These are phyloP conservation scores for Ophioderma brevispina DNA, from an alignment of 35 echinoderm and acorn worm genomes.

Conservation along the genomic window DNA sequence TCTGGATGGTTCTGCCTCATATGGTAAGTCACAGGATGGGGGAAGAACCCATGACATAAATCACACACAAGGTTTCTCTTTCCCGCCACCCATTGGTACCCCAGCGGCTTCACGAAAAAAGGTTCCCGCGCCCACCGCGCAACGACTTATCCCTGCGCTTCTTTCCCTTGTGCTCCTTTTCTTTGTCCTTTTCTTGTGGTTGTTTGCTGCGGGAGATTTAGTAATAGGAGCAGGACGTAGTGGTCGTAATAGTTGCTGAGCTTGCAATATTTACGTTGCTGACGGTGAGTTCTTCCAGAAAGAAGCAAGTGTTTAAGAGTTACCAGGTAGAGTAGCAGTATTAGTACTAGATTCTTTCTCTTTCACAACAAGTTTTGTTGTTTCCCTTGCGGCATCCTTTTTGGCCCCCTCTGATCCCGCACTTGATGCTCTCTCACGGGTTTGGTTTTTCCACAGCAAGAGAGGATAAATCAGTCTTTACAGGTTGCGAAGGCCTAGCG, in stretches of 20 bases:
- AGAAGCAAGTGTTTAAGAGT: constrained; percentile 85
- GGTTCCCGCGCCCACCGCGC: constrained; percentile 84
- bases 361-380: constrained; percentile 1
- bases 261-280: constrained; percentile 82
- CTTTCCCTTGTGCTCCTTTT: constrained; percentile 83
- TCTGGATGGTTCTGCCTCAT: constrained; percentile 93
- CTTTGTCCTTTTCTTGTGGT: constrained; percentile 71
- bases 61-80: constrained; percentile 88
- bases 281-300: constrained; percentile 91
- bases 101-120: constrained; percentile 97
- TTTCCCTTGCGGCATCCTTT: constrained; percentile 26
- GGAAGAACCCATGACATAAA: constrained; percentile 84
- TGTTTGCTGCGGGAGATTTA: constrained; percentile 67
- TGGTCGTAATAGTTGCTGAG: constrained; percentile 85
- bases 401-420: constrained; percentile 47
- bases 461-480: not conserved
- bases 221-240: constrained; percentile 88
- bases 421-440: constrained; percentile 53
- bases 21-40: constrained; percentile 96
- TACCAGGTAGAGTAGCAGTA: constrained; percentile 58
- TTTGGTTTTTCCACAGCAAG: not conserved
- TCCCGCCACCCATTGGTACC: constrained; percentile 67
- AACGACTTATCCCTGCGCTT: constrained; percentile 86
- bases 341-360: constrained; percentile 18
- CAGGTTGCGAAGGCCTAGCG: not conserved